Percentiles rank a stretch among this genome's conserved stretches.
Conservation (phyloP, 53 echinoderm and acorn worm species). For the Luidia sarsii region DNA sequence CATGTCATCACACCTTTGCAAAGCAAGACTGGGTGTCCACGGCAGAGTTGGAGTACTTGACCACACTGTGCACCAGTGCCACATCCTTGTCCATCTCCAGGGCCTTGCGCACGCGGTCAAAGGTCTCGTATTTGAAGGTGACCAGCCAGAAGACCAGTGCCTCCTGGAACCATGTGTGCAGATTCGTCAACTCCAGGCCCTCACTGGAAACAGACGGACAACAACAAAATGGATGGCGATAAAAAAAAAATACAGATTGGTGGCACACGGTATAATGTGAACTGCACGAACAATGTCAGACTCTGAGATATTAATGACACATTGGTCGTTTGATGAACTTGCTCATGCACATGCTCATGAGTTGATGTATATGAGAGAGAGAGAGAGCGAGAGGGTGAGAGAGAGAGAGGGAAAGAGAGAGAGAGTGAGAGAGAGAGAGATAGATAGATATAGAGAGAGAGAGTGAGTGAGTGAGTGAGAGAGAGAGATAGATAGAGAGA, state of each 20-base stretch:
- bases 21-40: constrained; percentile 95
- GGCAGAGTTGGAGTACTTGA: constrained; percentile 96
- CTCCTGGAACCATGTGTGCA: constrained; percentile 88
- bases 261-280: not conserved
- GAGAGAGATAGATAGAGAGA: too few relatives aligned
- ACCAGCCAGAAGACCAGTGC: constrained; percentile 90
- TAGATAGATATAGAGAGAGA: too few relatives aligned
- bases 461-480: too few relatives aligned
- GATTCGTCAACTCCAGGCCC: constrained; percentile 63
- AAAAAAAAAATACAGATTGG: not conserved
- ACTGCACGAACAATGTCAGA: not conserved
- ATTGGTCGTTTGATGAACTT: too few relatives aligned
- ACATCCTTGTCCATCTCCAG: constrained; percentile 95
- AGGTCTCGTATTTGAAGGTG: constrained; percentile 90
- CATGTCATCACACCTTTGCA: constrained; percentile 91
- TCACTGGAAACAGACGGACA: constrained; percentile 69
- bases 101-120: constrained; percentile 85
- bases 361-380: too few relatives aligned
- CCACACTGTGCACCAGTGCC: constrained; percentile 86
- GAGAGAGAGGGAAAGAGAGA: too few relatives aligned
- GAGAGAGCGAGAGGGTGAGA: too few relatives aligned
- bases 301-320: too few relatives aligned
- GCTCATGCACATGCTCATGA: too few relatives aligned
- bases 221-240: not conserved
- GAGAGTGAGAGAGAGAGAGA: too few relatives aligned